These are phyloP conservation scores for Eptatretus burgeri DNA, from an alignment of 2,113 vertebrate species.

Conservation along the genomic window DNA sequence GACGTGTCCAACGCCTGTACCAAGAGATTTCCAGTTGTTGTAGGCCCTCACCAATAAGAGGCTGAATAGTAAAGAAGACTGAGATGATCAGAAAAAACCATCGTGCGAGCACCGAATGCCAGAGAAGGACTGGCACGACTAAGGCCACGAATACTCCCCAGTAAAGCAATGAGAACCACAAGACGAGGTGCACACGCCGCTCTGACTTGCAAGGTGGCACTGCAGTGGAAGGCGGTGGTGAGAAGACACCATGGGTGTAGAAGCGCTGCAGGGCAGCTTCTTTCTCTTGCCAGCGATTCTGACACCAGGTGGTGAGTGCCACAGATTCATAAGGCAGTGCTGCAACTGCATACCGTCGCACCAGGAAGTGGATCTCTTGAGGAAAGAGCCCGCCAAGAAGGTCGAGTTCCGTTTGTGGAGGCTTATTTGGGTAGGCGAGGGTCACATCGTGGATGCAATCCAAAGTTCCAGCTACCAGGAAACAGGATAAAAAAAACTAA, in stretches of 20 bases:
- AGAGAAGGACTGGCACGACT: constrained; percentile 25
- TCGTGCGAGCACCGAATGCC: constrained; percentile 25
- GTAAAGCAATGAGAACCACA: constrained; percentile 41
- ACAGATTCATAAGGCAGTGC: constrained; percentile 26
- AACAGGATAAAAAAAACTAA: too few relatives aligned
- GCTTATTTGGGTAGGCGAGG: constrained; percentile 70
- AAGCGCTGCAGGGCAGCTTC: constrained; percentile 42
- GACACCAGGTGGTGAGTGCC: constrained; percentile 57
- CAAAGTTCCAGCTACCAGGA: constrained; percentile 36
- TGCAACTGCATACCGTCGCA: constrained; percentile 32
- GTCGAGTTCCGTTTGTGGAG: constrained; percentile 74
- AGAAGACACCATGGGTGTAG: constrained; percentile 25
- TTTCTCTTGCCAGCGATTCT: constrained; percentile 61
- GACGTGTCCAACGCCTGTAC: constrained; percentile 13
- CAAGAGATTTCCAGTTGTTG: constrained; percentile 61
- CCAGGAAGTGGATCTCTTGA: constrained; percentile 69
- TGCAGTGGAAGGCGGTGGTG: background rate
- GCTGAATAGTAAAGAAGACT: constrained; percentile 30
- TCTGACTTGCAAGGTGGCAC: constrained; percentile 68
- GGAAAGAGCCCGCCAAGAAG: constrained; percentile 54
- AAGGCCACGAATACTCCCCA: constrained; percentile 38
- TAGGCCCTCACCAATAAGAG: constrained; percentile 43
- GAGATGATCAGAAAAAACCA: constrained; percentile 32
- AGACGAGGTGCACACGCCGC: constrained; percentile 37
- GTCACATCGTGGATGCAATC: constrained; percentile 85